Conservation (phyloP, 2,113 vertebrate species). For the Solenodon paradoxus region DNA sequence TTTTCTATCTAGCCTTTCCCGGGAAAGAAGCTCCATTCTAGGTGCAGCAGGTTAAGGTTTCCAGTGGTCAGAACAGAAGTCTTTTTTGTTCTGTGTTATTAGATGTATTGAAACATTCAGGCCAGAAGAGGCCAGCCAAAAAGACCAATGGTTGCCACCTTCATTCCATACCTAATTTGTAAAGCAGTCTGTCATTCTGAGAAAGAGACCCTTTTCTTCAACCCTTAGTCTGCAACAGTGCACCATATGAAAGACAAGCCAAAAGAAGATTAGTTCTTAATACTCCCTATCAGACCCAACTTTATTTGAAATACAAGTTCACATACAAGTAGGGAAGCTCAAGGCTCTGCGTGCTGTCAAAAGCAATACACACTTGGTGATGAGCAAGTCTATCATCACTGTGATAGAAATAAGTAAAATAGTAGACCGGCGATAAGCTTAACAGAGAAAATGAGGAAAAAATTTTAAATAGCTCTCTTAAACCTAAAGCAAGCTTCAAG, state of each 20-base stretch:
- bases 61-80: too few relatives aligned
- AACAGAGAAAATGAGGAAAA: neutral
- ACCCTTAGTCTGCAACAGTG: neutral
- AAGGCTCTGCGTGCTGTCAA: neutral
- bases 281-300: neutral
- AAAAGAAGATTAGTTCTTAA: too few relatives aligned
- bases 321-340: neutral
- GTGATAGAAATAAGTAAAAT: neutral
- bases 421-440: neutral
- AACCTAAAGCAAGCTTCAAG: neutral
- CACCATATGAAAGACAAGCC: neutral
- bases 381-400: neutral
- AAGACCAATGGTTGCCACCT: neutral
- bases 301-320: neutral
- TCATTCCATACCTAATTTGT: neutral
- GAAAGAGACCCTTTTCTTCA: neutral
- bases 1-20: neutral
- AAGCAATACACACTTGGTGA: neutral
- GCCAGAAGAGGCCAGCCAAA: neutral
- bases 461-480: neutral
- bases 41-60: neutral
- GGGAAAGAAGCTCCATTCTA: neutral
- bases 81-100: too few relatives aligned
- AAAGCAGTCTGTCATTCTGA: neutral
- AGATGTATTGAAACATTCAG: neutral